Conservation (phyloP, 2,113 vertebrate genomes). For the Oryzias woworae region DNA sequence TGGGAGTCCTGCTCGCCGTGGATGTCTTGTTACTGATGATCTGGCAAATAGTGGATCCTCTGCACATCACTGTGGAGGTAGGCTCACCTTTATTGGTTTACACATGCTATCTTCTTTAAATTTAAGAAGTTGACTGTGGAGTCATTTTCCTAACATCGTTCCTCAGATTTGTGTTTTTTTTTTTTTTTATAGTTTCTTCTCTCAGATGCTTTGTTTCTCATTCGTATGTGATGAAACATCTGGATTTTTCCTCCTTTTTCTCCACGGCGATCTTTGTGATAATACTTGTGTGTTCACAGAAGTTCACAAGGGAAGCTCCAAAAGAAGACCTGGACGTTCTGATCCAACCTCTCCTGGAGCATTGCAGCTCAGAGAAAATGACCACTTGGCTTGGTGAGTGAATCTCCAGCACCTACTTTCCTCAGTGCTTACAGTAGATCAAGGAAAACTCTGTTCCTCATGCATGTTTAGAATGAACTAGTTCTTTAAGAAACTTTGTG, state of each 20-base stretch:
- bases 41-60: constrained; percentile 90
- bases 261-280: background rate
- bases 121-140: no score
- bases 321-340: constrained; percentile 84
- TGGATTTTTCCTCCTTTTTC: background rate
- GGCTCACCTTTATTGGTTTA: no score
- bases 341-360: constrained; percentile 88
- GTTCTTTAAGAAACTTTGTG: no score
- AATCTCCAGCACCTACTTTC: background rate
- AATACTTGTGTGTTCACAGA: constrained; percentile 62
- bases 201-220: no score
- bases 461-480: no score
- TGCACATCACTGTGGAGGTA: constrained; percentile 91
- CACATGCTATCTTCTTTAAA: no score
- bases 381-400: constrained; percentile 88
- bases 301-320: constrained; percentile 87
- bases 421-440: background rate
- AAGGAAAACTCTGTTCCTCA: no score
- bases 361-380: constrained; percentile 92
- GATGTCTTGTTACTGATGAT: constrained; percentile 85
- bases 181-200: background rate
- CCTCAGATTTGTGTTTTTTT: background rate
- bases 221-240: no score
- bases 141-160: no score
- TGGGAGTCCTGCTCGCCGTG: constrained; percentile 83